Conservation (phyloP, 2,113 vertebrate species). For the Pituophis catenifer region DNA sequence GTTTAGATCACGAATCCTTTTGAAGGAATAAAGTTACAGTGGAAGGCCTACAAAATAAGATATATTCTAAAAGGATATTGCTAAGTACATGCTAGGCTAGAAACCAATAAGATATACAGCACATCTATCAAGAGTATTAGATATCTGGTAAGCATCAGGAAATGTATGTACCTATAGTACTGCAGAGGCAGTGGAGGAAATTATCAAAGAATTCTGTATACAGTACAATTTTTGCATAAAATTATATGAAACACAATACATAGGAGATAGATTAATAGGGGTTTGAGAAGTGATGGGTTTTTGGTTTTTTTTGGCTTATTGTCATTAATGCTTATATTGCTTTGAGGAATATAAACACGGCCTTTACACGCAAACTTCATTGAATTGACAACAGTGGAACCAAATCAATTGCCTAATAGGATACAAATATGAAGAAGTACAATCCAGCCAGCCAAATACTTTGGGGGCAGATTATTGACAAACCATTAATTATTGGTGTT, state of each 20-base stretch:
- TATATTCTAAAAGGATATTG: not conserved
- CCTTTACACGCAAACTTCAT: not conserved
- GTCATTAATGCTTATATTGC: not conserved
- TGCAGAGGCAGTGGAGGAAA: not conserved
- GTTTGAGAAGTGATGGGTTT: not conserved
- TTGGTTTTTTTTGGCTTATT: not conserved
- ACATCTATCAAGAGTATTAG: not conserved
- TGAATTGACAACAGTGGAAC: not conserved
- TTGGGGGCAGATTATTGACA: not conserved
- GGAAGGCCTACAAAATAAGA: not conserved
- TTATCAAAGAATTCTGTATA: not conserved
- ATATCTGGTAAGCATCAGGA: not conserved
- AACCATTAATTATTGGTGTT: not conserved
- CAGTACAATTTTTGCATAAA: not conserved
- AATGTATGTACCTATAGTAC: not conserved
- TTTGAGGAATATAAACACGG: not conserved
- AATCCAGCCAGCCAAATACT: not conserved
- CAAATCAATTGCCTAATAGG: not conserved
- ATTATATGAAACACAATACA: not conserved
- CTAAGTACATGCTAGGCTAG: not conserved
- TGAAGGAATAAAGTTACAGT: not conserved
- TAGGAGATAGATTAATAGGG: not conserved
- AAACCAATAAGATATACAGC: not conserved
- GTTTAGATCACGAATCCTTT: not conserved
- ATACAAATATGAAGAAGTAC: not conserved